Conservation (phyloP, 2,113 vertebrate species). For the Gnathonemus longibarbis region DNA sequence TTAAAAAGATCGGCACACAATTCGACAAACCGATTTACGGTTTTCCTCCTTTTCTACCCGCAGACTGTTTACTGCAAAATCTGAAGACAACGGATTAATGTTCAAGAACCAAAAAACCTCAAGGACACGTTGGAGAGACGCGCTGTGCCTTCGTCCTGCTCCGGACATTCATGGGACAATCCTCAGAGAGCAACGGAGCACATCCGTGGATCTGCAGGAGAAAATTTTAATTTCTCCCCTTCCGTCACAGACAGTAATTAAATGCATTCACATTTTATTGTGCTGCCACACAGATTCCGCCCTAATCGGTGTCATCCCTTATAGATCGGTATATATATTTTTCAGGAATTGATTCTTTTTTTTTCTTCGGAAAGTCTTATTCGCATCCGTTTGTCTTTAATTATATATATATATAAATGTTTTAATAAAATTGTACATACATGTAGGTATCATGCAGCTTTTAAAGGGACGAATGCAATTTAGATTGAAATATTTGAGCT, state of each 20-base stretch:
- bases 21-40: neutral
- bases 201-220: conserved; percentile 17
- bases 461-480: conserved; percentile 63
- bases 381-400: conserved; percentile 23
- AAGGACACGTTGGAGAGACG: conserved; percentile 42
- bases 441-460: conserved; percentile 42
- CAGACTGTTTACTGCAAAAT: conserved; percentile 65
- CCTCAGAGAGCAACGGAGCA: conserved; percentile 14
- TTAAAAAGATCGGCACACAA: neutral
- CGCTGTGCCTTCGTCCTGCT: conserved; percentile 38
- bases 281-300: conserved; percentile 28
- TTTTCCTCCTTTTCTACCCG: conserved; percentile 3
- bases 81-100: conserved; percentile 55
- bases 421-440: conserved; percentile 50
- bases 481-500: conserved; percentile 42
- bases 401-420: conserved; percentile 31
- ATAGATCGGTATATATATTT: conserved; percentile 32
- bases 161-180: conserved; percentile 30
- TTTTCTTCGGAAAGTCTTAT: conserved; percentile 14
- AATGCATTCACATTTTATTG: neutral
- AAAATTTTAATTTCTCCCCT: neutral
- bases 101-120: conserved; percentile 59
- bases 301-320: conserved; percentile 24
- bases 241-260: neutral
- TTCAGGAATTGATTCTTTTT: conserved; percentile 30